These are phyloP conservation scores for Girardinichthys multiradiatus DNA, from an alignment of 2,113 vertebrate genomes.

Conservation along the genomic window DNA sequence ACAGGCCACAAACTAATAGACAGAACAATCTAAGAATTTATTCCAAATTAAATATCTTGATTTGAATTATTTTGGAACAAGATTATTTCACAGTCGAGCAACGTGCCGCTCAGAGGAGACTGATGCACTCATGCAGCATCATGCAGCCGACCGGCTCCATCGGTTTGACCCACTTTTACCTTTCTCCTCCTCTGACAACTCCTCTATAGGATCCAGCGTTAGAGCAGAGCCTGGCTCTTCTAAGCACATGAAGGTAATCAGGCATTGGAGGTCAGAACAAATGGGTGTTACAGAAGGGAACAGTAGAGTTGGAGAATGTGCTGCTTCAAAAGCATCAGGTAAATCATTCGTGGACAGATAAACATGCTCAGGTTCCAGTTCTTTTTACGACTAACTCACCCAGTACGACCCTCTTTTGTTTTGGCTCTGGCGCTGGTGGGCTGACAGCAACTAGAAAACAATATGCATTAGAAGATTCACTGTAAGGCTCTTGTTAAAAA, in stretches of 20 bases:
- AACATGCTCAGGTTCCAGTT: constrained; percentile 30
- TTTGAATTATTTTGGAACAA: background rate
- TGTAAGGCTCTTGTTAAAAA: background rate
- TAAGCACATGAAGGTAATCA: constrained; percentile 63
- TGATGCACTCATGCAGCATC: constrained; percentile 66
- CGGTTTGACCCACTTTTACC: constrained; percentile 76
- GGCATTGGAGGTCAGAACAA: constrained; percentile 37
- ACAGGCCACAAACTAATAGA: constrained; percentile 20
- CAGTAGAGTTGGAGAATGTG: too few species aligned
- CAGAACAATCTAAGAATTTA: constrained; percentile 3
- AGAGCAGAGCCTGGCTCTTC: constrained; percentile 85
- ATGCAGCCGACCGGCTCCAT: constrained; percentile 52
- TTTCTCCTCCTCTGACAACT: constrained; percentile 96
- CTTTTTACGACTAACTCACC: constrained; percentile 78
- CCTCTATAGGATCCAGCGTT: constrained; percentile 94
- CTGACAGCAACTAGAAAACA: constrained; percentile 70
- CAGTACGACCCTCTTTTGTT: constrained; percentile 71
- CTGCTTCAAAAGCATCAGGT: background rate
- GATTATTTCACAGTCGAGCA: background rate
- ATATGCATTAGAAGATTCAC: background rate
- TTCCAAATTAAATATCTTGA: background rate
- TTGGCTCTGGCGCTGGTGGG: constrained; percentile 66
- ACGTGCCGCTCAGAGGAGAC: constrained; percentile 20
- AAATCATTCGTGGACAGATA: constrained; percentile 25
- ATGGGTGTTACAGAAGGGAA: constrained; percentile 26